phyloP scores from a whole-genome alignment of 2,888 invertebrate genomes.

The Pachycephus smyrnensis region DNA sequence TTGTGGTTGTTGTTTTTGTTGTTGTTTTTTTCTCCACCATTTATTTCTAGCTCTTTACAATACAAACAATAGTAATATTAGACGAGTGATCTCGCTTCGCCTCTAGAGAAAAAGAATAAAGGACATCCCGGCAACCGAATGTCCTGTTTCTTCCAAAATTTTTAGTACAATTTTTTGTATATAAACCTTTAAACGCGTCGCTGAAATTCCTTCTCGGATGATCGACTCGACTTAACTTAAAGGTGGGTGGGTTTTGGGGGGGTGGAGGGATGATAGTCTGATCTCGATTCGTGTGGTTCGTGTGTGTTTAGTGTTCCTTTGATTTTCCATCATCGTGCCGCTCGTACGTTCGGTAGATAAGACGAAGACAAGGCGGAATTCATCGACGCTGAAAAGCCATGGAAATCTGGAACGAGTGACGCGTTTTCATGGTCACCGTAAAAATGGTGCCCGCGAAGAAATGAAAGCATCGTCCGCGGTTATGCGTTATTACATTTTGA shows the following conservation, averaged over 20 bases:
- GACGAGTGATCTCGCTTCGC: neutral
- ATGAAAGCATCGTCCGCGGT: neutral
- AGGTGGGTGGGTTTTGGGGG: neutral
- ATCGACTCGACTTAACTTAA: neutral
- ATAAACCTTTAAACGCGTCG: neutral
- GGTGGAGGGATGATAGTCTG: neutral
- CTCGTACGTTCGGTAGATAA: neutral
- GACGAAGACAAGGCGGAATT: neutral
- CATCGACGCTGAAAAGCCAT: neutral
- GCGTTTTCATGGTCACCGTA: neutral
- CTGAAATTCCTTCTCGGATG: neutral
- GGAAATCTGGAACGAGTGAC: neutral
- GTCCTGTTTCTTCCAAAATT: neutral
- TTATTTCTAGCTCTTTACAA: conserved; percentile 42
- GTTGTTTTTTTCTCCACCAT: conserved; percentile 35
- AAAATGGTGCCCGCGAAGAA: neutral
- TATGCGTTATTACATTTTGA: neutral
- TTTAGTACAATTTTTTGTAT: neutral
- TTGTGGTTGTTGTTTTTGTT: conserved; percentile 43
- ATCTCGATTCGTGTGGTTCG: neutral
- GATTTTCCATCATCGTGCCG: neutral
- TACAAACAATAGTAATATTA: conserved; percentile 28
- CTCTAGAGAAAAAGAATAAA: neutral
- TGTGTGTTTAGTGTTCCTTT: neutral
- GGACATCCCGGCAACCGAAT: neutral